These are phyloP conservation scores for Caenorhabditis imperialis DNA, from an alignment of 2,888 invertebrate species.

Conservation along the genomic window DNA sequence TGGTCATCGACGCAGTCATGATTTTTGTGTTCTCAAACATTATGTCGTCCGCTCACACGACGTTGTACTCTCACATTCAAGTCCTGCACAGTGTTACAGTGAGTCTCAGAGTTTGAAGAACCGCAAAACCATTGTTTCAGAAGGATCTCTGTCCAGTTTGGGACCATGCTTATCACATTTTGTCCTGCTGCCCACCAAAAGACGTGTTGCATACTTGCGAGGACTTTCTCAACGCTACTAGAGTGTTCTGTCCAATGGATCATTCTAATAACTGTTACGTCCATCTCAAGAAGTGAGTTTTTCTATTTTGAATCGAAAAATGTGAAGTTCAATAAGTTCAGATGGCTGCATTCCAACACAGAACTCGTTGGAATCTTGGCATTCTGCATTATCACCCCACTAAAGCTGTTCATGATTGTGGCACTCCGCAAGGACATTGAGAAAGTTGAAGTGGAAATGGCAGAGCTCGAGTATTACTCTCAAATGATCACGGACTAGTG, in stretches of 20 bases:
- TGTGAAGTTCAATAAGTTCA: neutral
- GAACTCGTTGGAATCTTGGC: conserved; percentile 34
- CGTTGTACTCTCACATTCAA: conserved; percentile 28
- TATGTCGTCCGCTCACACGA: conserved; percentile 35
- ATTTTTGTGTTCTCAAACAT: conserved; percentile 38
- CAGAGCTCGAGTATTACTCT: conserved; percentile 29
- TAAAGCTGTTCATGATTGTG: conserved; percentile 42
- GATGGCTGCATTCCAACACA: conserved; percentile 46
- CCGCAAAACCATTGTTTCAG: conserved; percentile 10
- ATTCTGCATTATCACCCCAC: conserved; percentile 33
- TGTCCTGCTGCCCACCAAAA: conserved; percentile 46
- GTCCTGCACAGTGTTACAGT: conserved; percentile 18
- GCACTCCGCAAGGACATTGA: conserved; percentile 46
- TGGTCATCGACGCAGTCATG: conserved; percentile 46
- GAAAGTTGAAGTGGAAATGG: conserved; percentile 37
- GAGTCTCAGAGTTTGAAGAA: neutral
- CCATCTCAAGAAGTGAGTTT: conserved; percentile 33
- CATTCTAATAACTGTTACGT: conserved; percentile 34
- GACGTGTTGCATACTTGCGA: conserved; percentile 13
- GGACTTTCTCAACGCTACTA: conserved; percentile 19
- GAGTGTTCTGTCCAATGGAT: conserved; percentile 13
- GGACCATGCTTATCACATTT: conserved; percentile 19
- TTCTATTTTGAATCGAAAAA: neutral
- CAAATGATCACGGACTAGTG: conserved; percentile 42
- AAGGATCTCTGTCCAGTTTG: conserved; percentile 39